Conservation (phyloP, 2,113 vertebrate genomes). For the Vimba vimba region DNA sequence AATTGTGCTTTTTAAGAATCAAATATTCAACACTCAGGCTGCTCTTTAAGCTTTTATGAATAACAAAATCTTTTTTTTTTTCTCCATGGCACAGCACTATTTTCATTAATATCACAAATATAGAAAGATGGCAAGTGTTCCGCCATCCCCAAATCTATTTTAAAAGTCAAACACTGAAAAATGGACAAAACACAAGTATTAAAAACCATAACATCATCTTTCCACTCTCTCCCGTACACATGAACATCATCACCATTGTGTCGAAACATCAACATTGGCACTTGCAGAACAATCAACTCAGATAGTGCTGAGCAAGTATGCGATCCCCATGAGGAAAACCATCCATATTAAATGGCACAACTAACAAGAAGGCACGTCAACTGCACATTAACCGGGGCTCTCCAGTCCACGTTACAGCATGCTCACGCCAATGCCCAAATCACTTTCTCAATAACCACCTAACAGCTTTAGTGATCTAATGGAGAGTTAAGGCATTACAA, state of each 20-base stretch:
- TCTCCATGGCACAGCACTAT: slow-evolving; percentile 46
- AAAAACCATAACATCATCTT: slow-evolving; percentile 51
- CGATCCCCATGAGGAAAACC: slow-evolving; percentile 8
- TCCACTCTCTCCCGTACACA: slow-evolving; percentile 59
- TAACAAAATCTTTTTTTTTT: slow-evolving; percentile 40
- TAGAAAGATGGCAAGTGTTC: slow-evolving; percentile 39
- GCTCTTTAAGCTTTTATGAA: slow-evolving; percentile 45
- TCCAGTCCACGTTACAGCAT: background rate
- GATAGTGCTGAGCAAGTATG: slow-evolving; percentile 29
- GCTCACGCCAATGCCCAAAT: background rate
- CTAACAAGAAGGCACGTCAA: slow-evolving; percentile 21
- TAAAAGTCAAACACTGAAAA: slow-evolving; percentile 56
- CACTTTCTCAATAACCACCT: slow-evolving; percentile 38
- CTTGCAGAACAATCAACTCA: slow-evolving; percentile 51
- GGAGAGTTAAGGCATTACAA: slow-evolving; percentile 29
- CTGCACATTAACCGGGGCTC: background rate
- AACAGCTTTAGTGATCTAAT: slow-evolving; percentile 25
- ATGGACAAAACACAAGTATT: slow-evolving; percentile 53
- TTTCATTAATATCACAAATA: slow-evolving; percentile 45
- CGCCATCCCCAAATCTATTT: slow-evolving; percentile 43
- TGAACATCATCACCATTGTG: slow-evolving; percentile 48
- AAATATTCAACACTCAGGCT: slow-evolving; percentile 47
- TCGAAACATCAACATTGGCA: slow-evolving; percentile 52
- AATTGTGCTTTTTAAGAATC: slow-evolving; percentile 50
- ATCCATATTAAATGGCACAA: slow-evolving; percentile 43